phyloP scores from a whole-genome alignment of 2,888 invertebrate genomes.

The Chromoteleia sp. region DNA sequence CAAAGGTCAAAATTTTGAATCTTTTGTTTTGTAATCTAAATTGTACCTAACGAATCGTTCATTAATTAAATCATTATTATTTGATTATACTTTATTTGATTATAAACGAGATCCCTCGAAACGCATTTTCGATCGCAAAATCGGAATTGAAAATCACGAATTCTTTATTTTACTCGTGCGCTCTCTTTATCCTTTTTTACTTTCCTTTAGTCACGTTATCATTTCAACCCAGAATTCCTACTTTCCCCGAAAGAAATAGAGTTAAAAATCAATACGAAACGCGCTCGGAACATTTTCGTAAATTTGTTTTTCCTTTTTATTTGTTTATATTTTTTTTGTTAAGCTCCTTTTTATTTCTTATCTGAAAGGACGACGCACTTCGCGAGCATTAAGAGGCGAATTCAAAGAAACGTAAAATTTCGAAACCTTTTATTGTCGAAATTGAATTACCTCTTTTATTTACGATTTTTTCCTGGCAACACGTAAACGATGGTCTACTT shows the following conservation, averaged over 20 bases:
- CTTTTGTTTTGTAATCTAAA: too few species aligned
- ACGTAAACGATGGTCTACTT: too few species aligned
- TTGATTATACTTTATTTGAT: too few species aligned
- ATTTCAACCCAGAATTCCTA: slow-evolving; percentile 1
- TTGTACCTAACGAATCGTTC: too few species aligned
- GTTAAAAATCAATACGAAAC: slow-evolving; percentile 37
- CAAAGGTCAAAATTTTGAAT: too few species aligned
- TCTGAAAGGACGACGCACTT: neutral
- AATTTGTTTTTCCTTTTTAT: slow-evolving; percentile 10
- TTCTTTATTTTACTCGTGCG: neutral
- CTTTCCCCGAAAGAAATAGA: slow-evolving; percentile 17
- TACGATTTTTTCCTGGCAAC: too few species aligned
- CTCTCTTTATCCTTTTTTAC: neutral
- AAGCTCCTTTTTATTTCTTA: neutral
- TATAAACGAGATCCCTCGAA: too few species aligned
- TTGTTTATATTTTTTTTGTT: neutral
- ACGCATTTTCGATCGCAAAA: too few species aligned
- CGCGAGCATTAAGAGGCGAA: neutral
- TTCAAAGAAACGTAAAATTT: slow-evolving; percentile 3
- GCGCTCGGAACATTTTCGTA: neutral
- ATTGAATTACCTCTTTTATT: neutral
- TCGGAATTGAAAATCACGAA: too few species aligned
- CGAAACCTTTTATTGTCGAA: neutral
- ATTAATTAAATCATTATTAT: too few species aligned
- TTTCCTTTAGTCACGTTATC: slow-evolving; percentile 12